Evolutionary conservation across 2,113 vertebrate genomes (phyloP).

Genomic region (Sula dactylatra): DNA sequence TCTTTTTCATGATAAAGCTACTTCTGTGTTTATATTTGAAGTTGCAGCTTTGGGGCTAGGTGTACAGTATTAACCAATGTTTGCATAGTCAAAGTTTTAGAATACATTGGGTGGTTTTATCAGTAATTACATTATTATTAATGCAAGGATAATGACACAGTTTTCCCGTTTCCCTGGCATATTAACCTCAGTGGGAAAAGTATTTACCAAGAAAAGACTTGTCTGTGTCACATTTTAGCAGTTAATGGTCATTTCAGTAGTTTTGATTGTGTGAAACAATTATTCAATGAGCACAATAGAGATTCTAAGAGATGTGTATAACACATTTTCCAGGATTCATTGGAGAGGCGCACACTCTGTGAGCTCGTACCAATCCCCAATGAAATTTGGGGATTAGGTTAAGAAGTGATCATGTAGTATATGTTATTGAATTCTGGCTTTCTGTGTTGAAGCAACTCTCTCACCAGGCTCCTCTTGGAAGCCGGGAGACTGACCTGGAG

Average conservation of each 20-base stretch:
- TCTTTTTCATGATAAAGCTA: neutral
- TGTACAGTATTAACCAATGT: neutral
- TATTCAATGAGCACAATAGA: rapidly evolving
- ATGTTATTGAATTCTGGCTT: neutral
- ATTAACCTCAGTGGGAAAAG: neutral
- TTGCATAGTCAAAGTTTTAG: neutral
- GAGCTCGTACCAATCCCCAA: neutral
- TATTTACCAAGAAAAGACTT: neutral
- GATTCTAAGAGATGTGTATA: neutral
- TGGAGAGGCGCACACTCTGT: neutral
- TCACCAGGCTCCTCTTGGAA: neutral
- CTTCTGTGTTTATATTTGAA: neutral
- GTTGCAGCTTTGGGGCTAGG: neutral
- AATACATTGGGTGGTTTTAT: neutral
- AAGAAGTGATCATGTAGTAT: neutral
- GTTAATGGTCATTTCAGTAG: neutral
- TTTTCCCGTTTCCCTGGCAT: neutral
- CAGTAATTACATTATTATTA: neutral
- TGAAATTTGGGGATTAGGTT: neutral
- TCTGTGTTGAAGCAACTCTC: neutral
- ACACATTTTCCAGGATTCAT: neutral
- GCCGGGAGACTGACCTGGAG: neutral
- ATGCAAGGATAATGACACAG: neutral
- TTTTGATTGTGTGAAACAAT: neutral
- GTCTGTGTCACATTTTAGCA: neutral